Base-by-base conservation (phyloP, 2,797 vertebrate genomes). In the Clamator glandarius region DNA sequence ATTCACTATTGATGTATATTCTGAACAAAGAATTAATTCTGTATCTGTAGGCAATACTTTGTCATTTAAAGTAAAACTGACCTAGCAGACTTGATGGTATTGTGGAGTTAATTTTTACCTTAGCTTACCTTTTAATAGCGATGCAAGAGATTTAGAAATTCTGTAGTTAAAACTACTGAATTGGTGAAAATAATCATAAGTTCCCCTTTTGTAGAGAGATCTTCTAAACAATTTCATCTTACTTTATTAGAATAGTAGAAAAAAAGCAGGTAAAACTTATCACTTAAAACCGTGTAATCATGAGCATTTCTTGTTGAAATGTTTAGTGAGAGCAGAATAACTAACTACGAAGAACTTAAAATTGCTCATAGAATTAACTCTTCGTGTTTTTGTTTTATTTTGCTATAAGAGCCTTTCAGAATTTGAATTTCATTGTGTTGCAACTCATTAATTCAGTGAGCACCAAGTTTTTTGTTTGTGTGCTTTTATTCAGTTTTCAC, bases 301-400 rank as follows among this genome's bases (percentile, higher is more conserved):
- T 76, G 67, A 42, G 4, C 29, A 51, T 72, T 90, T 95, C 20
- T 62, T 74, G 28, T 66, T 41, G 19, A 55, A 70, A n/a, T 80
- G 17, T 59, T 92, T 70, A 84, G 17, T 73, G 33, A 84, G 35
- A 77, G 44, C 15, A 58, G 83, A 82, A 85, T 84, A 70, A 83
- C 33, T 64, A 74, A 48, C 10, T 24, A 42, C 3, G 12, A 80
- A 57, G 31, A 73, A 81, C 21, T 80, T 28, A 44, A 79, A 76
- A 62, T 58, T 78, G 12, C 42, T 87, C 2, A 8, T 41, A 44
- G 54, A 68, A 73, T 87, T 70, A 72, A 50, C 13, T 75, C 11
- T 52, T 62, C 5, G 10, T 77, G 50, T 9, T 88, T 90, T 94
- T 91, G 62, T 68, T 90, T 92, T 92, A 31, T 82, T 92, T 94